Percentiles rank a stretch among this genome's conserved stretches.
These are phyloP conservation scores for Achatina immaculata DNA, from an alignment of 1,140 invertebrate species.

Conservation along the genomic window DNA sequence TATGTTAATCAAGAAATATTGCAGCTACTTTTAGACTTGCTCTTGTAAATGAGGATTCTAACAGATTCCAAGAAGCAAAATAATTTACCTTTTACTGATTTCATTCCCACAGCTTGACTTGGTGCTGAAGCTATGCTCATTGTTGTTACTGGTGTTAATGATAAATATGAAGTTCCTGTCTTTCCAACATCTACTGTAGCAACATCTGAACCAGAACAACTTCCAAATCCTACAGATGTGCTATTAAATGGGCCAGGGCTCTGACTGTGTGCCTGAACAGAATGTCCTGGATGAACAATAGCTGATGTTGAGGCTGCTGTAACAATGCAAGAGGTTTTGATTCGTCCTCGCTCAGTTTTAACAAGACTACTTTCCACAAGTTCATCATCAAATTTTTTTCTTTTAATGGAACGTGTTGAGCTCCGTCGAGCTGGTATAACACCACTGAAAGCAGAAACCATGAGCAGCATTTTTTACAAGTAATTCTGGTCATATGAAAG, in stretches of 20 bases:
- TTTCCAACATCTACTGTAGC: not conserved
- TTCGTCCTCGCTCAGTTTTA: slow-evolving; percentile 55
- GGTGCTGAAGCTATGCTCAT: not conserved
- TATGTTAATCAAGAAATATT: too few species aligned
- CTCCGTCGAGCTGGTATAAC: slow-evolving; percentile 72
- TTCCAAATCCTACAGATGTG: not conserved
- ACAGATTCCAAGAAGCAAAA: too few species aligned
- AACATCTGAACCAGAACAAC: not conserved
- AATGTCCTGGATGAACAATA: not conserved
- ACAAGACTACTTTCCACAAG: slow-evolving; percentile 79
- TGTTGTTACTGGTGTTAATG: not conserved
- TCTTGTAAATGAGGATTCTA: too few species aligned
- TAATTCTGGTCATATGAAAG: not conserved
- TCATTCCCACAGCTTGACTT: not conserved
- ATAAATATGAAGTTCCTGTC: not conserved
- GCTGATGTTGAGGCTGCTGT: not conserved
- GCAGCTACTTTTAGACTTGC: too few species aligned
- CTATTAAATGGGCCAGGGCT: not conserved
- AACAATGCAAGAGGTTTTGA: slow-evolving; percentile 20
- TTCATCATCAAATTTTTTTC: slow-evolving; percentile 97
- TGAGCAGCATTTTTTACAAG: too few species aligned
- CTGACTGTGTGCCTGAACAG: not conserved
- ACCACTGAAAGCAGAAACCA: slow-evolving; percentile 21
- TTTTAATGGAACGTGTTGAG: slow-evolving; percentile 92
- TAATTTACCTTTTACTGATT: not conserved